These are phyloP conservation scores for Synanceia verrucosa DNA, from an alignment of 2,797 vertebrate genomes.

Conservation along the genomic window DNA sequence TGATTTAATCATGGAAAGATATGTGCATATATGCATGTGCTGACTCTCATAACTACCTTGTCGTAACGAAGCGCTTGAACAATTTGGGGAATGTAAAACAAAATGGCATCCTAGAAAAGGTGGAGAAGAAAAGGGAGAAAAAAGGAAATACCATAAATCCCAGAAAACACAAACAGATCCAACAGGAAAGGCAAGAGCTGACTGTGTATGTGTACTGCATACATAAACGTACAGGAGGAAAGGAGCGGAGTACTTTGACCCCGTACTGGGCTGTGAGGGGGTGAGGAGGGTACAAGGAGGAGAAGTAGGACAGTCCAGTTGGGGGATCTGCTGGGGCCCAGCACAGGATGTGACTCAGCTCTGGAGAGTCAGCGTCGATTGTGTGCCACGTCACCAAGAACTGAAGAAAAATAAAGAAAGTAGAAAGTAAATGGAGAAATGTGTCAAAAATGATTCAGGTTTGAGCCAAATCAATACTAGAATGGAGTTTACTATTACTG, in stretches of 20 bases:
- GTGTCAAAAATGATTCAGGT: neutral
- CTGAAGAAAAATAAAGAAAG: conserved; percentile 70
- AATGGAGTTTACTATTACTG: neutral
- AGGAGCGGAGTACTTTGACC: conserved; percentile 95
- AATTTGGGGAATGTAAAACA: conserved; percentile 99
- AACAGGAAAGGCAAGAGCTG: neutral
- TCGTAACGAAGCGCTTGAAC: conserved; percentile 97
- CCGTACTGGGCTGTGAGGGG: conserved; percentile 96
- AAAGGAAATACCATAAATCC: neutral
- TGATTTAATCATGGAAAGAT: neutral
- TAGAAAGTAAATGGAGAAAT: neutral
- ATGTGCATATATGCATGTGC: neutral
- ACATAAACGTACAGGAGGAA: conserved; percentile 87
- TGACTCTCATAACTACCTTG: conserved; percentile 82
- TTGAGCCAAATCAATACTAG: neutral
- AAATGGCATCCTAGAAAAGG: conserved; percentile 90
- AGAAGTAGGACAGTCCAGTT: conserved; percentile 96
- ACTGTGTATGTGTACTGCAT: neutral
- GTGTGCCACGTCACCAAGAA: conserved; percentile 98
- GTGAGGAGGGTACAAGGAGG: conserved; percentile 96
- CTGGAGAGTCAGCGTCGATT: conserved; percentile 95
- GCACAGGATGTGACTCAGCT: conserved; percentile 94
- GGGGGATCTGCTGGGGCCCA: conserved; percentile 96
- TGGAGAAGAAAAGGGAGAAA: neutral
- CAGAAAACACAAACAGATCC: neutral